A percentile compares a stretch with the other conserved stretches of the same genome.
These are phyloP conservation scores for Sitodiplosis mosellana DNA, from an alignment of 1,140 invertebrate species.

Conservation along the genomic window DNA sequence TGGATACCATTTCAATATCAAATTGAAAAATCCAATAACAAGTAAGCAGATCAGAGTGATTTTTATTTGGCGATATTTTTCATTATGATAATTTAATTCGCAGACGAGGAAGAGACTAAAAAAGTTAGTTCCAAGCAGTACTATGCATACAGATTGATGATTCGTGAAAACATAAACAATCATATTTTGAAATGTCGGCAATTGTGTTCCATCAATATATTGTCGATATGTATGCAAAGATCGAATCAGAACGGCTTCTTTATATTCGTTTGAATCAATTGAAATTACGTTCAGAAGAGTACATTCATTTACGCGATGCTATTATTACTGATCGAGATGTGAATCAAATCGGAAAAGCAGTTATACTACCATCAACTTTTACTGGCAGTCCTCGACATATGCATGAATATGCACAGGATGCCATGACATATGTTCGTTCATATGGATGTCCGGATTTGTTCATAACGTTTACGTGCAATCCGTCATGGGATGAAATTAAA, in stretches of 20 bases:
- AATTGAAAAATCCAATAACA: constrained; percentile 16
- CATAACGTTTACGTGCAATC: too few species aligned
- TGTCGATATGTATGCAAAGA: constrained; percentile 30
- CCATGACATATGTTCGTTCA: constrained; percentile 22
- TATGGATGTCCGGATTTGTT: constrained; percentile 6
- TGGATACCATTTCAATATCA: constrained; percentile 25
- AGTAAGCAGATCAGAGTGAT: too few species aligned
- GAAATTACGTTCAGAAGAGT: constrained; percentile 10
- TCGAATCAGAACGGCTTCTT: constrained; percentile 26
- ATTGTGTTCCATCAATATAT: constrained; percentile 21
- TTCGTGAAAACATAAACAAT: background rate
- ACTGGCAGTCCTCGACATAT: constrained; percentile 25
- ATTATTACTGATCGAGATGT: constrained; percentile 7
- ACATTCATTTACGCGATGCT: constrained; percentile 17
- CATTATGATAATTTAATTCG: too few species aligned
- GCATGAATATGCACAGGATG: constrained; percentile 27
- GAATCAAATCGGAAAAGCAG: constrained; percentile 8
- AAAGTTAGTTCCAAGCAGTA: background rate
- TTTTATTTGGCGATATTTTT: too few species aligned
- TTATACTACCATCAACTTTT: constrained; percentile 27
- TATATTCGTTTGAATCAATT: constrained; percentile 26
- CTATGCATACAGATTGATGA: background rate
- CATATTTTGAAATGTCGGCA: background rate
- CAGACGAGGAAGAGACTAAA: too few species aligned
- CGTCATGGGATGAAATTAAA: too few species aligned